Evolutionary conservation across 2,888 invertebrate species (phyloP).

Genomic region (Aphrophora alni): DNA sequence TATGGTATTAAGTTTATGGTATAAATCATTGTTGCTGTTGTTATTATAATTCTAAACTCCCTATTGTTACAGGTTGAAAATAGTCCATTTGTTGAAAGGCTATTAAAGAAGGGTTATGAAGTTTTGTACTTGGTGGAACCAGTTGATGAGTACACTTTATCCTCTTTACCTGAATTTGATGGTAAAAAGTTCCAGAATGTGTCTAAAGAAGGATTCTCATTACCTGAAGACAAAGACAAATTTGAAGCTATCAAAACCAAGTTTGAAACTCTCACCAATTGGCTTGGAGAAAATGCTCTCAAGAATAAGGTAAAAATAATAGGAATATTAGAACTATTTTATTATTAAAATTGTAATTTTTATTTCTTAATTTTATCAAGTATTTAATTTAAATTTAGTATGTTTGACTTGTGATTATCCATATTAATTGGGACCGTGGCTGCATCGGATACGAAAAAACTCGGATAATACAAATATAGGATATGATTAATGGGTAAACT

Average conservation of each 20-base stretch:
- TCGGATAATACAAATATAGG: no score
- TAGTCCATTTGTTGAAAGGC: conserved; percentile 95
- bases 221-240: conserved; percentile 80
- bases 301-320: conserved; percentile 77
- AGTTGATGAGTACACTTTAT: conserved; percentile 97
- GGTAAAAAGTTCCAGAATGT: conserved; percentile 99
- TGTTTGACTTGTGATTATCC: no score
- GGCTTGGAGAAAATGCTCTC: conserved; percentile 84
- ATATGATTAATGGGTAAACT: no score
- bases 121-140: conserved; percentile 94
- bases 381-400: no score
- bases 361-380: no score
- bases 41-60: no score
- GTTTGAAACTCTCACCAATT: conserved; percentile 89
- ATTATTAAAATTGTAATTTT: no score
- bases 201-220: conserved; percentile 95
- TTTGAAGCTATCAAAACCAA: conserved; percentile 76
- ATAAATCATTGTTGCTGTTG: no score
- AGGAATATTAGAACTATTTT: no score
- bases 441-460: no score
- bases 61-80: conserved; percentile 72
- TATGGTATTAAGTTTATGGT: no score
- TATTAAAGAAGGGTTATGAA: conserved; percentile 93
- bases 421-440: no score
- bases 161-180: conserved; percentile 96